These are phyloP conservation scores for Petromus typicus DNA, from an alignment of 2,113 vertebrate genomes.

Conservation along the genomic window DNA sequence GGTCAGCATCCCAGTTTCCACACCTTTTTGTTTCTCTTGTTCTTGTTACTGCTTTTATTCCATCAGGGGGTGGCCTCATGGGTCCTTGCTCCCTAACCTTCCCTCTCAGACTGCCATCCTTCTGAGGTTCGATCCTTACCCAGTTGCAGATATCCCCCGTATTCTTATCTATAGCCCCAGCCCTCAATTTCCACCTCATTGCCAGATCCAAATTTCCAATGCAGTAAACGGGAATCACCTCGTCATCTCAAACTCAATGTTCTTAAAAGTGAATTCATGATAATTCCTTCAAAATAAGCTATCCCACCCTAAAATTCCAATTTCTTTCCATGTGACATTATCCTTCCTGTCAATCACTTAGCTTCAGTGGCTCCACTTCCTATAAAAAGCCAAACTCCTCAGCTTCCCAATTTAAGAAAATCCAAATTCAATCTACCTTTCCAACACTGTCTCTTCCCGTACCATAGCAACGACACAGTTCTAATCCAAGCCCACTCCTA, in stretches of 20 bases:
- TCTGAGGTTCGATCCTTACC: not conserved
- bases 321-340: not conserved
- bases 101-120: not conserved
- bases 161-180: not conserved
- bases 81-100: not conserved
- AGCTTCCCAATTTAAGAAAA: not conserved
- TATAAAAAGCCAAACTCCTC: not conserved
- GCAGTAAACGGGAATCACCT: not conserved
- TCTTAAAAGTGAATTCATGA: not conserved
- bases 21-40: not conserved
- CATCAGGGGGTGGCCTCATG: not conserved
- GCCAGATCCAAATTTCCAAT: not conserved
- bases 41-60: not conserved
- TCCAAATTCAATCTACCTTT: not conserved
- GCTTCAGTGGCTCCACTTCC: not conserved
- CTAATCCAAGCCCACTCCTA: not conserved
- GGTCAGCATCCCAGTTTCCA: not conserved
- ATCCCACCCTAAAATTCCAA: not conserved
- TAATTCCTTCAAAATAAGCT: not conserved
- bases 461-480: not conserved
- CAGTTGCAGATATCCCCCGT: not conserved
- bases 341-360: not conserved
- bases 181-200: not conserved
- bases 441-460: not conserved
- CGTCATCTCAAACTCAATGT: not conserved